Base-by-base conservation (phyloP, 2,797 vertebrate species). In the Gila robusta region DNA sequence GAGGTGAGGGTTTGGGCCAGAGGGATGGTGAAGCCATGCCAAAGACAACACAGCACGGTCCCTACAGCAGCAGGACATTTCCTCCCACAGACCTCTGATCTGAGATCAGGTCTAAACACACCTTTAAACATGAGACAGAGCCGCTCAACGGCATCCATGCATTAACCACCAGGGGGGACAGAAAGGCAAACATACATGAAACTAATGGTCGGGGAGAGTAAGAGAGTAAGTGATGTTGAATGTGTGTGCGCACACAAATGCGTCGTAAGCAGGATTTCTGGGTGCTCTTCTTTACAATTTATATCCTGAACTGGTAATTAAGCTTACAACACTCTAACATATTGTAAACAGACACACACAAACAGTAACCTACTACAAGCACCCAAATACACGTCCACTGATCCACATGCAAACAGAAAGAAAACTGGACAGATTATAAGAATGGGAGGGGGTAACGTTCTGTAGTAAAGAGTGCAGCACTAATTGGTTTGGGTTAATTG, bases 1-100 rank as follows among this genome's bases (percentile, higher is more conserved):
- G 41, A 66, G 35, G 84, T 94, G 80, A 59, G 70, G 96, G 91
- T 93, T 93, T 93, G 94, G 91, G 92, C 94, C 95, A 93, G 92
- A 93, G 93, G 96, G 96, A 95, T 92, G 90, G 88, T 93, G 93
- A 93, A 93, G 94, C 93, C 93, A 94, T 93, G 96, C 96, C 97
- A 98, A 98, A 96, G 96, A 97, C 94, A 98, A 97, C 97, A 97
- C 93, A 93, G 92, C 94, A 93, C 92, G 95, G 95, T 95, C 94
- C 95, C 94, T 90, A 90, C 91, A 96, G 93, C 97, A 96, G 96
- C 95, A 91, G 95, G 96, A 93, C 94, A 96, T 96, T 97, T 97
- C 97, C 96, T 81, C 95, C 93, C 87, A 84, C 49, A 44, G 91
- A 91, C 89, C 92, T 96, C 95, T 95, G 94, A 97, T 97, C 96